phyloP scores from a whole-genome alignment of 1,140 invertebrate species.

The Patella vulgata region DNA sequence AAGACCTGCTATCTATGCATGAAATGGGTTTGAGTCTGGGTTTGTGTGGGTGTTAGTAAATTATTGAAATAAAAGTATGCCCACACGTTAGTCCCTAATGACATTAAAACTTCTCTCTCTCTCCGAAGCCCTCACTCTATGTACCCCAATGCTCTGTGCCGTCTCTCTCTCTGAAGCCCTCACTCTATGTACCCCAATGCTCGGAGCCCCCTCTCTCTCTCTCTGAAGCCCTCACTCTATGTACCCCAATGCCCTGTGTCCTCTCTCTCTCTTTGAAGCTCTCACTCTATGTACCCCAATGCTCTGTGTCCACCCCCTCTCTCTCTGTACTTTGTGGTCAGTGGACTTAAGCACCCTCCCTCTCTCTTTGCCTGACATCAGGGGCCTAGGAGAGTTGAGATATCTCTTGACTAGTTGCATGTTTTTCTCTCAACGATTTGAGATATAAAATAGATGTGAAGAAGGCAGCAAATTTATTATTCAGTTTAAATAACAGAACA shows the following conservation, averaged over 20 bases:
- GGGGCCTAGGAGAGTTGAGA: no score
- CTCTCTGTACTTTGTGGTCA: neutral
- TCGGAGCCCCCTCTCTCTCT: neutral
- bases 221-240: neutral
- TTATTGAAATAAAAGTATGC: no score
- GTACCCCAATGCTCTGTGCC: neutral
- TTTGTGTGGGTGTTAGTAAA: no score
- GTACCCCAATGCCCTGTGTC: neutral
- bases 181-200: neutral
- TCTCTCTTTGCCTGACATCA: neutral
- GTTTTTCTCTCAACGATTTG: no score
- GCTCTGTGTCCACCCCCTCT: conserved; percentile 1
- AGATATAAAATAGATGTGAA: no score
- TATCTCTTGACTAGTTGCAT: no score
- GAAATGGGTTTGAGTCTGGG: no score
- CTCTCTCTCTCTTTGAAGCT: conserved; percentile 4
- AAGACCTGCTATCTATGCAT: no score
- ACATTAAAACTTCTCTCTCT: conserved; percentile 1
- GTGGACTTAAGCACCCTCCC: neutral
- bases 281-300: conserved; percentile 6
- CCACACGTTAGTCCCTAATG: no score
- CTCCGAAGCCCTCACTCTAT: conserved; percentile 1
- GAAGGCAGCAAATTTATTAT: no score
- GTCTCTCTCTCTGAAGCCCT: neutral
- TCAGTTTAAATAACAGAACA: no score